phyloP scores from a whole-genome alignment of 2,113 vertebrate species.

The Centropus bengalensis region DNA sequence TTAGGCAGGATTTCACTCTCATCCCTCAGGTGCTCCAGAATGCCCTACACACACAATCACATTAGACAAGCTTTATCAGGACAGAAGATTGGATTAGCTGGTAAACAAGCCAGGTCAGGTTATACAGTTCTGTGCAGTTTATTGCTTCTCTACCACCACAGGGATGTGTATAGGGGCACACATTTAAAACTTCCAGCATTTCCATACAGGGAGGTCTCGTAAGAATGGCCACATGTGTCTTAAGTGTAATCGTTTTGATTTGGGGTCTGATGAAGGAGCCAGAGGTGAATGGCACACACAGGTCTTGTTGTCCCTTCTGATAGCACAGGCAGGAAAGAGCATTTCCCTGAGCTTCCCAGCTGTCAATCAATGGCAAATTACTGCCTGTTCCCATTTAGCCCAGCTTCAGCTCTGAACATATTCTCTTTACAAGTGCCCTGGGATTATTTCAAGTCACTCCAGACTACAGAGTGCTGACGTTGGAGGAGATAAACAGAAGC shows the following conservation, averaged over 20 bases:
- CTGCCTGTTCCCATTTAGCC: constrained; percentile 15
- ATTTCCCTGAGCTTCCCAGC: constrained; percentile 18
- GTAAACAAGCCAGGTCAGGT: constrained; percentile 2
- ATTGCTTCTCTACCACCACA: neutral
- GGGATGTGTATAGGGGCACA: neutral
- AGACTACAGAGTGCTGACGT: constrained; percentile 46
- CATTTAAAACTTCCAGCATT: neutral
- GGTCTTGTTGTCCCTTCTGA: neutral
- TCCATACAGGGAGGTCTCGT: neutral
- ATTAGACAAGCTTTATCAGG: constrained; percentile 25
- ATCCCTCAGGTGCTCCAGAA: constrained; percentile 14
- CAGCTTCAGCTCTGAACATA: constrained; percentile 7
- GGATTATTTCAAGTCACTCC: constrained; percentile 56
- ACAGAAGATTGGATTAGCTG: constrained; percentile 32
- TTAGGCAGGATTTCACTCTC: constrained; percentile 4
- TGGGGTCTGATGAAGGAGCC: neutral
- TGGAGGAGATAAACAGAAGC: constrained; percentile 49
- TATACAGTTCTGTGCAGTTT: neutral
- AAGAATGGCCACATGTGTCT: neutral
- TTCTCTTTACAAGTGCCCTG: constrained; percentile 6
- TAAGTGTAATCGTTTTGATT: neutral
- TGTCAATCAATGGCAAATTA: neutral
- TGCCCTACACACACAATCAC: constrained; percentile 8
- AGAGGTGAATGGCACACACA: neutral
- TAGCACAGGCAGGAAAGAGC: neutral